Evolutionary conservation across 2,888 invertebrate species (phyloP).

Genomic region (Erpobdella octoculata): DNA sequence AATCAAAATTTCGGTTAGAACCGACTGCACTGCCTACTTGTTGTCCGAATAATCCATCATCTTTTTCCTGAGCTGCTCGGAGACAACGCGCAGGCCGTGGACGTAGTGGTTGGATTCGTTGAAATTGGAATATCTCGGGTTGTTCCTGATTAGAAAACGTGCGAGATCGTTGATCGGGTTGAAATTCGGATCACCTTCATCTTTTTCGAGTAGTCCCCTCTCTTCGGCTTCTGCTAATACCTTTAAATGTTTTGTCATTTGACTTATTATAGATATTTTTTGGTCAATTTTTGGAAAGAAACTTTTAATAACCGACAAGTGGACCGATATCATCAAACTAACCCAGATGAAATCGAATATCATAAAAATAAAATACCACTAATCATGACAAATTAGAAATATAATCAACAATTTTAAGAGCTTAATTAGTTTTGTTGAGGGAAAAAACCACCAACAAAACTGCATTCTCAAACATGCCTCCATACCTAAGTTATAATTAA

Average conservation of each 20-base stretch:
- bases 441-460: neutral
- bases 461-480: too few relatives aligned
- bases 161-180: slow-evolving; percentile 52
- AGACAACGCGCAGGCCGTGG: slow-evolving; percentile 46
- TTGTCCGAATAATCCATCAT: slow-evolving; percentile 50
- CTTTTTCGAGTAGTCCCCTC: slow-evolving; percentile 43
- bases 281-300: neutral
- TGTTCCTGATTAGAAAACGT: slow-evolving; percentile 52
- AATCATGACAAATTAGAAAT: too few relatives aligned
- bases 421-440: neutral
- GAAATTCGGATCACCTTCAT: slow-evolving; percentile 45
- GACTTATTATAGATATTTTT: neutral
- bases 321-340: too few relatives aligned
- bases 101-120: slow-evolving; percentile 52
- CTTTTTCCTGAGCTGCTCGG: slow-evolving; percentile 45
- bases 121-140: slow-evolving; percentile 51
- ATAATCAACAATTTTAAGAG: neutral
- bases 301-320: too few relatives aligned
- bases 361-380: too few relatives aligned
- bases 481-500: too few relatives aligned
- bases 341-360: too few relatives aligned
- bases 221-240: slow-evolving; percentile 49
- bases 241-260: slow-evolving; percentile 37
- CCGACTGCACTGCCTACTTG: too few relatives aligned
- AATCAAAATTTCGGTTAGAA: too few relatives aligned